Conservation (phyloP, 2,888 invertebrate species). For the Tenthredo notha region DNA sequence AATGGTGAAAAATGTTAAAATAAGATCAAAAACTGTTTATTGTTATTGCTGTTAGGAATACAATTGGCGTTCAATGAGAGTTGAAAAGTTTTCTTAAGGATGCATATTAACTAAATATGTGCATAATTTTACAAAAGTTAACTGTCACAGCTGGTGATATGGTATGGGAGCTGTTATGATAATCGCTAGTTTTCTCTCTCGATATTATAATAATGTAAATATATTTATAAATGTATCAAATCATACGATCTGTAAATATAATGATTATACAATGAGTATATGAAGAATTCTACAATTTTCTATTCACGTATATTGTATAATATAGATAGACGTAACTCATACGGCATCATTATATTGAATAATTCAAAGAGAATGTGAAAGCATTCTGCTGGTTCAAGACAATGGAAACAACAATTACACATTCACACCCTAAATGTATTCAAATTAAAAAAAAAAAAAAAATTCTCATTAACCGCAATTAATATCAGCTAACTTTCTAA, state of each 20-base stretch:
- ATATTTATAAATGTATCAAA: constrained; percentile 45
- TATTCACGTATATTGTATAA: background rate
- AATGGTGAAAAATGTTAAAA: background rate
- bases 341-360: constrained; percentile 1
- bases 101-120: background rate
- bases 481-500: constrained; percentile 50
- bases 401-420: background rate
- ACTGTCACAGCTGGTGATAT: background rate
- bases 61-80: background rate
- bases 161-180: background rate
- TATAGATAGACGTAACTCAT: background rate
- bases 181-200: background rate
- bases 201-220: constrained; percentile 31
- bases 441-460: background rate
- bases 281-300: constrained; percentile 8
- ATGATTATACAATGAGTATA: constrained; percentile 7
- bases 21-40: background rate
- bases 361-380: background rate
- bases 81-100: background rate
- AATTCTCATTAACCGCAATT: background rate
- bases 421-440: background rate
- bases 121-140: background rate
- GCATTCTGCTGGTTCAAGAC: background rate
- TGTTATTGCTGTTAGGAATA: background rate
- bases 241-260: constrained; percentile 33